Percentiles rank a stretch among this genome's conserved stretches.
These are phyloP conservation scores for Parasteatoda tepidariorum DNA, from an alignment of 1,140 invertebrate genomes.

Conservation along the genomic window DNA sequence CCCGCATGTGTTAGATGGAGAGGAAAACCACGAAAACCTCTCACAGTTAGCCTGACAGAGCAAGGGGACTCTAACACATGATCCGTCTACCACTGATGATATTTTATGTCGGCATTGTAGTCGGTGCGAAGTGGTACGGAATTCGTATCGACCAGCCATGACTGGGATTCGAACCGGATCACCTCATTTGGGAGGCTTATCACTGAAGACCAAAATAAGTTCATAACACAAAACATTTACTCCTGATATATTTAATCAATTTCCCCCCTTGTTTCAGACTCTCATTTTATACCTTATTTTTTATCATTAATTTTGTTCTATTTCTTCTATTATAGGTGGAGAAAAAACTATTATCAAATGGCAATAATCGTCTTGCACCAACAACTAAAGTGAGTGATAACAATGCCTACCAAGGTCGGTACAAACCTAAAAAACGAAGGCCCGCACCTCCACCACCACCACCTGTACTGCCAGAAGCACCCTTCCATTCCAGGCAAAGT, in stretches of 20 bases:
- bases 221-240: not conserved
- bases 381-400: too few relatives aligned
- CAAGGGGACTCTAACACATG: too few relatives aligned
- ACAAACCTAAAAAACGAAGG: conserved; percentile 63
- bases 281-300: not conserved
- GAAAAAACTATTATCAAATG: not conserved
- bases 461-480: not conserved
- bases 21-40: too few relatives aligned
- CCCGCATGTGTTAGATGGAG: too few relatives aligned
- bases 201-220: too few relatives aligned
- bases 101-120: too few relatives aligned
- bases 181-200: too few relatives aligned
- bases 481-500: conserved; percentile 56
- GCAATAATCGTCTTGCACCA: not conserved
- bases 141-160: too few relatives aligned
- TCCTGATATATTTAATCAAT: not conserved
- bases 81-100: too few relatives aligned
- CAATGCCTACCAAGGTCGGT: not conserved
- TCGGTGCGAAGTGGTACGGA: too few relatives aligned
- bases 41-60: too few relatives aligned
- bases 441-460: conserved; percentile 64
- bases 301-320: not conserved
- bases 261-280: not conserved
- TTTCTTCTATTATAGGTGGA: not conserved
- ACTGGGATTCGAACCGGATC: too few relatives aligned